Conservation (phyloP, 2,888 invertebrate genomes). For the Pheosia gnoma region DNA sequence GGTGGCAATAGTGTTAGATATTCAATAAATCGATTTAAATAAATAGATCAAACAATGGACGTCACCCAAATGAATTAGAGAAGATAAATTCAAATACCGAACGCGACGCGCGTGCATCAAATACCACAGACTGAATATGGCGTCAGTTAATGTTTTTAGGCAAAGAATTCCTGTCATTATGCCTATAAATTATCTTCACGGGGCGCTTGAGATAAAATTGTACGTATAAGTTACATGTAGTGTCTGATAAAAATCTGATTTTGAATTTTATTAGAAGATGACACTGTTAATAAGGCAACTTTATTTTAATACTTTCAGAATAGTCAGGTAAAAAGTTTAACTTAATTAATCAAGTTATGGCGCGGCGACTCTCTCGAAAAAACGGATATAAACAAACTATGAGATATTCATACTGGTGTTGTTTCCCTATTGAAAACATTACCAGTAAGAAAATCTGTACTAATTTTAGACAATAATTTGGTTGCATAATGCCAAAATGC, state of each 20-base stretch:
- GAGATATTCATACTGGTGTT: no score
- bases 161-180: slow-evolving; percentile 71
- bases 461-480: no score
- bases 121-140: slow-evolving; percentile 69
- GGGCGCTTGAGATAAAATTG: slow-evolving; percentile 67
- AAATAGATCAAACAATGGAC: slow-evolving; percentile 46
- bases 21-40: slow-evolving; percentile 40
- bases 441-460: no score
- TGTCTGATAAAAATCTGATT: slow-evolving; percentile 46
- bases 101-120: slow-evolving; percentile 57
- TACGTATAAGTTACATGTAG: slow-evolving; percentile 44
- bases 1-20: slow-evolving; percentile 30
- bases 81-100: slow-evolving; percentile 36
- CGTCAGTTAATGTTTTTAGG: slow-evolving; percentile 57
- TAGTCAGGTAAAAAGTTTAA: no score
- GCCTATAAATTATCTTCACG: slow-evolving; percentile 70
- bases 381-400: no score
- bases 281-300: slow-evolving; percentile 45
- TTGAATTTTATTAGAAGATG: slow-evolving; percentile 44
- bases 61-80: slow-evolving; percentile 32
- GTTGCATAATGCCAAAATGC: no score
- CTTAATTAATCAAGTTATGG: no score
- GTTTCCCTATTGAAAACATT: no score
- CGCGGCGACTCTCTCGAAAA: no score
- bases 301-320: slow-evolving; percentile 32